Percentiles rank a stretch among this genome's conserved stretches.
Conservation (phyloP, 2,888 invertebrate genomes). For the Abrostola tripartita region DNA sequence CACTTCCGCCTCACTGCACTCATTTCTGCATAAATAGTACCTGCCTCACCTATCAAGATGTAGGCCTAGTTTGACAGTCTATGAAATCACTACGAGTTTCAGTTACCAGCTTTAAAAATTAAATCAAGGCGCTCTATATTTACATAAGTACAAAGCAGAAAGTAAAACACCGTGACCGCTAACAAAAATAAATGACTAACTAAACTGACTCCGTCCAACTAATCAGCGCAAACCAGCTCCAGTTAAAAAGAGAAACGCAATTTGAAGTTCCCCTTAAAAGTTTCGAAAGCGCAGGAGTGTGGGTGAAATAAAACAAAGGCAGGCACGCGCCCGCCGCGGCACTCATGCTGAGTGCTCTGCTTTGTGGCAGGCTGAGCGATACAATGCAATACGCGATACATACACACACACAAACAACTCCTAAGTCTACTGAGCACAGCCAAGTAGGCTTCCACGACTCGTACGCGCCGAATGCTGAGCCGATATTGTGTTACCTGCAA, state of each 20-base stretch:
- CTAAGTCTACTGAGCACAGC: conserved; percentile 59
- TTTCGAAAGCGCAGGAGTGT: conserved; percentile 84
- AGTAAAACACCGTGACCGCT: conserved; percentile 38
- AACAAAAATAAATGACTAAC: conserved; percentile 56
- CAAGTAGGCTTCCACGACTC: conserved; percentile 58
- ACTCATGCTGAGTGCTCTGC: conserved; percentile 87
- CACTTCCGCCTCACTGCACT: conserved; percentile 86
- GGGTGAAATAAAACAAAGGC: conserved; percentile 87
- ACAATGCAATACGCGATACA: conserved; percentile 77
- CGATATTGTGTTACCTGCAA: conserved; percentile 64
- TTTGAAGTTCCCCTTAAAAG: conserved; percentile 83
- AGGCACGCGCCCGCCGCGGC: conserved; percentile 81
- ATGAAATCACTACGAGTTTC: conserved; percentile 6
- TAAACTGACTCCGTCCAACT: conserved; percentile 62
- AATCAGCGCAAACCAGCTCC: conserved; percentile 76
- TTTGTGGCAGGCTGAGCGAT: conserved; percentile 82
- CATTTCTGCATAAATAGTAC: conserved; percentile 86
- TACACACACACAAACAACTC: conserved; percentile 55
- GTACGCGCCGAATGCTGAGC: conserved; percentile 56
- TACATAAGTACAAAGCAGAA: conserved; percentile 1
- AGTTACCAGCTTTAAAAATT: background rate
- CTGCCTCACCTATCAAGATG: conserved; percentile 75
- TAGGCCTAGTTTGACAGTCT: conserved; percentile 58
- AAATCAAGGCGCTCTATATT: background rate
- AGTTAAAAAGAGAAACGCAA: conserved; percentile 81